Evolutionary conservation across 2,113 vertebrate genomes (phyloP).

Genomic region (Nipponia nippon): DNA sequence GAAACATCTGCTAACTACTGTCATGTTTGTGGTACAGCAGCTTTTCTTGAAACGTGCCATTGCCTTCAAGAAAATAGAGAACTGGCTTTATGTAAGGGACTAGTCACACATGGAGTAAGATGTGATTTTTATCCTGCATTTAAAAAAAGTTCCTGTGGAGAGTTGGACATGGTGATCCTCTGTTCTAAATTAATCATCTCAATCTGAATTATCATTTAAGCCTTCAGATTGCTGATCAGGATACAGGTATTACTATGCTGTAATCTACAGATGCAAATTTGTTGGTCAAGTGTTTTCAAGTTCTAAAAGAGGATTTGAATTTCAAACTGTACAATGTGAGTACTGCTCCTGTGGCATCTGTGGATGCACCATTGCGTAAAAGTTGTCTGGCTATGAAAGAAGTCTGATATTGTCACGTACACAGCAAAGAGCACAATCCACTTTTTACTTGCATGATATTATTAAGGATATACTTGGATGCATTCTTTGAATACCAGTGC

Average conservation of each 20-base stretch:
- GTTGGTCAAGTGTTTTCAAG: not conserved
- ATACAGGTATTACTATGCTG: not conserved
- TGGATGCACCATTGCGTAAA: not conserved
- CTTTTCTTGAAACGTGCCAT: not conserved
- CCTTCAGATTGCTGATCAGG: not conserved
- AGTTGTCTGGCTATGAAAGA: not conserved
- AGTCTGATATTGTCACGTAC: too few relatives aligned
- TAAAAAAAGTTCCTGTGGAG: not conserved
- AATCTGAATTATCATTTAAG: not conserved
- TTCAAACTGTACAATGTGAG: rapidly evolving
- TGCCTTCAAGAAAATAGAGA: not conserved
- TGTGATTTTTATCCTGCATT: not conserved
- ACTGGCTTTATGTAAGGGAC: not conserved
- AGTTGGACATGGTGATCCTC: not conserved
- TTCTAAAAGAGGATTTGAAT: not conserved
- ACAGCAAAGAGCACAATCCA: rapidly evolving
- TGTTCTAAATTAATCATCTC: not conserved
- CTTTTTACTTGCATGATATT: not conserved
- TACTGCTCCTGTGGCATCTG: not conserved
- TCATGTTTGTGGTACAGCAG: not conserved
- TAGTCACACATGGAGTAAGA: not conserved
- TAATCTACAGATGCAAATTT: not conserved
- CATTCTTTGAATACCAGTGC: not conserved
- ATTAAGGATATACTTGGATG: rapidly evolving
- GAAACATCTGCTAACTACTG: not conserved